These are phyloP conservation scores for Sebastiscus albofasciatus DNA, from an alignment of 2,797 vertebrate species.

Conservation along the genomic window DNA sequence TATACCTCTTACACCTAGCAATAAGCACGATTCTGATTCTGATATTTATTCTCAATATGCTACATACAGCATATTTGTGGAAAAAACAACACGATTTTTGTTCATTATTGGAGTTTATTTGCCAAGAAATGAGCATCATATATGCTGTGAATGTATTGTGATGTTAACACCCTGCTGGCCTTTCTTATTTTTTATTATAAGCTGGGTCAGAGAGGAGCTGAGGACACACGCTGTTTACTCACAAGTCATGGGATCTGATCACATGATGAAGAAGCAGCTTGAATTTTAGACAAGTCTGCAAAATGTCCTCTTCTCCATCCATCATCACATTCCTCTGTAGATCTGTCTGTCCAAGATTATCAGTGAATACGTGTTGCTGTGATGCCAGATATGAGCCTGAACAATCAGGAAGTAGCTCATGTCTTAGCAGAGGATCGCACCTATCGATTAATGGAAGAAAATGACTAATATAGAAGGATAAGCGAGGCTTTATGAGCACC, in stretches of 20 bases:
- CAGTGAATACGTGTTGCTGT: neutral
- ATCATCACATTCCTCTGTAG: neutral
- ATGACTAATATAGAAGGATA: neutral
- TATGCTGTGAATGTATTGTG: neutral
- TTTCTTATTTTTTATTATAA: neutral
- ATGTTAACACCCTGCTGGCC: neutral
- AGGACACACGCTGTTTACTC: neutral
- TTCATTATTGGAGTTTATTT: neutral
- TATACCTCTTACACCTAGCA: too few relatives aligned
- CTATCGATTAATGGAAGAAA: neutral
- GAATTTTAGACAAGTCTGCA: neutral
- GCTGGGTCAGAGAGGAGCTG: accelerated
- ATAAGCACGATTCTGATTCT: too few relatives aligned
- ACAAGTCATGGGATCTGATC: constrained; percentile 5
- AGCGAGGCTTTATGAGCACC: neutral
- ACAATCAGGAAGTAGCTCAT: neutral
- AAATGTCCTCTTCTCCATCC: neutral
- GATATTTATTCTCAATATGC: neutral
- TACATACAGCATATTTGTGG: neutral
- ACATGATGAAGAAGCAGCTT: constrained; percentile 5
- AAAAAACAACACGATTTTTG: neutral
- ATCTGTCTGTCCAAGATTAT: neutral
- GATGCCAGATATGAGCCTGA: neutral
- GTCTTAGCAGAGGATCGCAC: accelerated
- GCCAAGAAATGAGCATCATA: neutral